A percentile compares a stretch with the other conserved stretches of the same genome.
phyloP scores from a whole-genome alignment of 2,113 vertebrate species.

The Rhinogobius similis region DNA sequence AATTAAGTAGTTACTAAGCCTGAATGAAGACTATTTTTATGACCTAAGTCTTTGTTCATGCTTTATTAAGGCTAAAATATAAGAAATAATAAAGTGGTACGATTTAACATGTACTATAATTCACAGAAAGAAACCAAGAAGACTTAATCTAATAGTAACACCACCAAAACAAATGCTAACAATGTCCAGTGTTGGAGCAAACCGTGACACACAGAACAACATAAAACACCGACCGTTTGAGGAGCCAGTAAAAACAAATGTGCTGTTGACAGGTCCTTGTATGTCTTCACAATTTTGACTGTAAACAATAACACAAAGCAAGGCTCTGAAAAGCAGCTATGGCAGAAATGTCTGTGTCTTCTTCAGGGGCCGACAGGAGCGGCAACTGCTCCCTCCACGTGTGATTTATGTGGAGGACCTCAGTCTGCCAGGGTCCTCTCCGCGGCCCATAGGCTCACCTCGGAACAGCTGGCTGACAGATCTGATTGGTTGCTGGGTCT shows the following conservation, averaged over 20 bases:
- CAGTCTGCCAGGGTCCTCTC: conserved; percentile 45
- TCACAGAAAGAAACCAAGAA: too few relatives aligned
- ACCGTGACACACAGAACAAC: neutral
- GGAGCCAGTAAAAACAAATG: neutral
- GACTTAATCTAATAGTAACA: too few relatives aligned
- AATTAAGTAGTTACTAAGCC: too few relatives aligned
- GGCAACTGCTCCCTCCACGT: conserved; percentile 62
- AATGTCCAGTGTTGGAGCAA: neutral
- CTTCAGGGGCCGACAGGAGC: conserved; percentile 38
- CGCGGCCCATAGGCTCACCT: conserved; percentile 55
- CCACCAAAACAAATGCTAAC: neutral
- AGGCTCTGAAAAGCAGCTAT: conserved; percentile 49
- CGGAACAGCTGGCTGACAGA: conserved; percentile 69
- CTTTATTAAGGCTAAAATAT: too few relatives aligned
- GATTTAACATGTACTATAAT: too few relatives aligned
- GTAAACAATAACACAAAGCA: conserved; percentile 61
- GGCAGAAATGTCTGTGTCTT: conserved; percentile 55
- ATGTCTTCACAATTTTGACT: conserved; percentile 16
- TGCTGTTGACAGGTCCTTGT: neutral
- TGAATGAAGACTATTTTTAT: too few relatives aligned
- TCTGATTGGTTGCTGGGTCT: conserved; percentile 61
- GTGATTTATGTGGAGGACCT: conserved; percentile 59
- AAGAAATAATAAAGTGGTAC: too few relatives aligned
- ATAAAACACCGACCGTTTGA: neutral
- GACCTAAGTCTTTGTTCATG: too few relatives aligned